Evolutionary conservation across 1,140 invertebrate species (phyloP), one percentile per base, ranked within the genome.

Genomic region (Sycophaga agraensis): DNA sequence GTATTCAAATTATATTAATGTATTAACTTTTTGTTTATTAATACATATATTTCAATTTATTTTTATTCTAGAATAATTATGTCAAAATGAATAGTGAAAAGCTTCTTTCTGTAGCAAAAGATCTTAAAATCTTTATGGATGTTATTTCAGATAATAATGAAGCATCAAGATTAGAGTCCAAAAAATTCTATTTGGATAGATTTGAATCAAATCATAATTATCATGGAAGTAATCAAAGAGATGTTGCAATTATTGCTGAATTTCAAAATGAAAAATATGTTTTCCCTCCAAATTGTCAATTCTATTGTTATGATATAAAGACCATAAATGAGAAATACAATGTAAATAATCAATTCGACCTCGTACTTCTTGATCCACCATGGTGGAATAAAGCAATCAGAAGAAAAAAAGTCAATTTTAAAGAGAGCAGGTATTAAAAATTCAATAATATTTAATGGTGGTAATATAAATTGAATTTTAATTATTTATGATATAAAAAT

Each of bases 351-450:
- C 72, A 76, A 37, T 96, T 85, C 86, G 90, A 96, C 77, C 79
- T 96, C 45, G 84, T 97, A 51, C 76, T 96, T 17, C 81, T 96
- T 63, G 95, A 97, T 84, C 94, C 94, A 54, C 94, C 94, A 2
- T 97, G 94, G 95, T 89, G 88, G 80, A 97, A 97, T 77, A 95
- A 94, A 80, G 94, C 92, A 60, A 91, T 96, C 22, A 85, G 91
- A 68, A 84, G 94, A 65, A 94, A 91, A 81, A 84, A 81, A 65
- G 79, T 79, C 59, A 83, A 84, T 79, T 55, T 73, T 76, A 57
- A 63, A 42, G 66, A 68, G 53, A 70, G 70, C 24, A 68, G 73
- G 67, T 68, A 74, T 62, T 57, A 65, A 31, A 31, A 64, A 68
- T 53, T n/a, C 59, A 66, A 49, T 34, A 34, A n/a, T 28, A 19